Evolutionary conservation across 2,797 vertebrate species (phyloP).

Genomic region (Sylvilagus floridanus): DNA sequence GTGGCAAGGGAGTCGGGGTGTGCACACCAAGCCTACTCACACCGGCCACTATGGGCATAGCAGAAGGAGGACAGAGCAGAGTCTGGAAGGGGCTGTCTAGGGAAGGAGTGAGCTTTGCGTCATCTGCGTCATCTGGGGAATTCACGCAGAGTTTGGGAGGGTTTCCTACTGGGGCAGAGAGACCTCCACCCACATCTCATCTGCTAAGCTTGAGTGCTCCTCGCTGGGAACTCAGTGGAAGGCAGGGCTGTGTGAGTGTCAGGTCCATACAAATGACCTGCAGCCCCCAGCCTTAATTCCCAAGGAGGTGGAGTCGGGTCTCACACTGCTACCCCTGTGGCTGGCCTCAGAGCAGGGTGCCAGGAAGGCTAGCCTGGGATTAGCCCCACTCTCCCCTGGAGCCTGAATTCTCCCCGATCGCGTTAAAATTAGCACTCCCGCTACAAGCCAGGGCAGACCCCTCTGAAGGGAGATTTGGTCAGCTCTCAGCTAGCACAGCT

Average conservation of each 20-base stretch:
- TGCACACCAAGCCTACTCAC: not conserved
- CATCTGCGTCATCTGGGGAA: not conserved
- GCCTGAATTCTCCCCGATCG: constrained; percentile 36
- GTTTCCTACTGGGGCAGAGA: not conserved
- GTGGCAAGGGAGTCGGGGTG: not conserved
- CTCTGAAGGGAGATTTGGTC: constrained; percentile 65
- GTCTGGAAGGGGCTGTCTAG: not conserved
- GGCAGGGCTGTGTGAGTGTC: not conserved
- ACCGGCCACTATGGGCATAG: too few relatives aligned
- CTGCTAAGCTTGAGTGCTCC: not conserved
- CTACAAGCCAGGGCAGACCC: constrained; percentile 54
- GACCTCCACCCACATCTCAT: not conserved
- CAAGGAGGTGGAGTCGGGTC: not conserved
- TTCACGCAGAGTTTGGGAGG: not conserved
- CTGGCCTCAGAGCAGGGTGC: not conserved
- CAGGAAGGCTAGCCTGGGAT: constrained; percentile 15
- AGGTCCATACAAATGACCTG: not conserved
- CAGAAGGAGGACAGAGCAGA: not conserved
- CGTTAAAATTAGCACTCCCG: constrained; percentile 60
- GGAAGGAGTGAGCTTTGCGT: not conserved
- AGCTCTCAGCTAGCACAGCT: constrained; percentile 30
- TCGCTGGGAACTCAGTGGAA: not conserved
- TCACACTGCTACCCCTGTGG: not conserved
- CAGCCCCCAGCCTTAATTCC: not conserved
- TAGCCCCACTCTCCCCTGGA: constrained; percentile 35